These are phyloP conservation scores for Eremophila alpestris DNA, from an alignment of 2,797 vertebrate genomes.

Conservation along the genomic window DNA sequence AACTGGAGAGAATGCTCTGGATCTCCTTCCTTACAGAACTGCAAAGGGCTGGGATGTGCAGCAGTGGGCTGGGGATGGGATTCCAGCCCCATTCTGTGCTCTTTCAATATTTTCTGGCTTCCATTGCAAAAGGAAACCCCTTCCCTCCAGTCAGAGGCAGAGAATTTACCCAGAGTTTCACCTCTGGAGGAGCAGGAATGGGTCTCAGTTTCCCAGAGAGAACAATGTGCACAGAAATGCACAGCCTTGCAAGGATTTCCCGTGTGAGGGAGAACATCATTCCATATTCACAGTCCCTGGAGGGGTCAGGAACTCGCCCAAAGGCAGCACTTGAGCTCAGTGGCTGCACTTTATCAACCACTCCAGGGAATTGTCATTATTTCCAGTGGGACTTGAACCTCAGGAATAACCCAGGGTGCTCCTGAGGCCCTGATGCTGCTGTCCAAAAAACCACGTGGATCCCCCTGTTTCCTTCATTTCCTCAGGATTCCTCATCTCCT, in stretches of 20 bases:
- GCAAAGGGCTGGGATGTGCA: background rate
- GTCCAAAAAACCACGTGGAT: accelerated
- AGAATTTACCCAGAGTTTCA: accelerated
- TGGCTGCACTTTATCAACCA: background rate
- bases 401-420: background rate
- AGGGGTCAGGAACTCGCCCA: accelerated
- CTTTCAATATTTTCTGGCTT: background rate
- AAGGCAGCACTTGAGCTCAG: background rate
- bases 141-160: background rate
- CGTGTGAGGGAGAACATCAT: background rate
- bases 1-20: background rate
- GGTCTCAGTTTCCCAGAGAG: background rate
- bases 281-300: background rate
- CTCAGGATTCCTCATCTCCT: background rate
- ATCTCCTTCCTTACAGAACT: background rate
- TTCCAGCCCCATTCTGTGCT: background rate
- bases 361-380: background rate
- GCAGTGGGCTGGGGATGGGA: accelerated
- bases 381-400: background rate
- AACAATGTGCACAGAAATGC: background rate
- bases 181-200: background rate
- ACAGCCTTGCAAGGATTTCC: background rate
- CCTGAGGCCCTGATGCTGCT: no score
- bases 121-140: background rate
- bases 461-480: background rate